A percentile compares a stretch with the other conserved stretches of the same genome.
These are phyloP conservation scores for Corythaeola cristata DNA, from an alignment of 2,113 vertebrate species.

Conservation along the genomic window DNA sequence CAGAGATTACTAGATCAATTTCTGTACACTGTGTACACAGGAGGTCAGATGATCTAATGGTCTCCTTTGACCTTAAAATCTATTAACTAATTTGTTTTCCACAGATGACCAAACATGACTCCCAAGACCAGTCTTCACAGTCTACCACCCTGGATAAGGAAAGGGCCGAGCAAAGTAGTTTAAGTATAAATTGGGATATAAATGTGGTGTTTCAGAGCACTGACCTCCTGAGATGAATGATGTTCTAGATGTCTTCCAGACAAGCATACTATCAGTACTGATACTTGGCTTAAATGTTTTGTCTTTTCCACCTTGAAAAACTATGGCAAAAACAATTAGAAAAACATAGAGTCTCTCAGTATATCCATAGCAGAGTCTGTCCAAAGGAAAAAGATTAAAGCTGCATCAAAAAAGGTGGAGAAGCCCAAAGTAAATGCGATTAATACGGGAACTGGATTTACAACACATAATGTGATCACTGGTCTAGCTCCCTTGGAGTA, in stretches of 20 bases:
- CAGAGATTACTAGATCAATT: constrained; percentile 9
- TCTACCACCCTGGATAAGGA: background rate
- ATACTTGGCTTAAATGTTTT: background rate
- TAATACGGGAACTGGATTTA: background rate
- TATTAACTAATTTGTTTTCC: background rate
- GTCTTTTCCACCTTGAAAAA: background rate
- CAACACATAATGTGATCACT: background rate
- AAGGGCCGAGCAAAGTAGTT: background rate
- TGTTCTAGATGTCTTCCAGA: background rate
- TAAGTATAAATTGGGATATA: background rate
- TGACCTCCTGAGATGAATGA: background rate
- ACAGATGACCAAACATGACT: background rate
- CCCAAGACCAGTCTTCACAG: background rate
- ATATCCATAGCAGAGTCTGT: background rate
- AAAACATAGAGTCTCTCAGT: background rate
- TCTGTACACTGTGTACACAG: background rate
- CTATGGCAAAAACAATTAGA: background rate
- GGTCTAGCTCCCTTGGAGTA: background rate
- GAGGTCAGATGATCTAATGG: background rate
- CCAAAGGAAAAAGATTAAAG: background rate
- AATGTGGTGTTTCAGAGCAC: background rate
- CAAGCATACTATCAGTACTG: background rate
- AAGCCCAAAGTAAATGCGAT: background rate
- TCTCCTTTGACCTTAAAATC: constrained; percentile 23
- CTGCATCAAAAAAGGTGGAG: background rate